Evolutionary conservation across 37 sponge, comb jelly and placozoan genomes (phyloP).

Genomic region (Theonella swinhoei): DNA sequence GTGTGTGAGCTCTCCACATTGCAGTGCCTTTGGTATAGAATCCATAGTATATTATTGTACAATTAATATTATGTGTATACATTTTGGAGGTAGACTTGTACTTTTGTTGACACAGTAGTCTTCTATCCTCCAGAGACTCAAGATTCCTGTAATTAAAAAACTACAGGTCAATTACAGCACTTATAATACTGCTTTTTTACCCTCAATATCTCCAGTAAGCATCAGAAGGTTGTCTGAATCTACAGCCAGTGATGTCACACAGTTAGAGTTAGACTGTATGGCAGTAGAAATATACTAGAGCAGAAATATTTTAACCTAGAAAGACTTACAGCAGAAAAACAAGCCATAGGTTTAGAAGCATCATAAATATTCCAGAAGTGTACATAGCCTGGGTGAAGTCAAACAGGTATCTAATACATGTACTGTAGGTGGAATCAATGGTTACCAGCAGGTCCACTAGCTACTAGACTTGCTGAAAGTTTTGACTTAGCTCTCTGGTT

Average conservation of each 20-base stretch:
- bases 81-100: constrained; percentile 13
- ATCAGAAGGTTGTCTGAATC: constrained; percentile 25
- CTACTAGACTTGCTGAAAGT: constrained; percentile 64
- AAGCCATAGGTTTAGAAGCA: constrained; percentile 35
- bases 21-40: constrained; percentile 14
- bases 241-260: constrained; percentile 41
- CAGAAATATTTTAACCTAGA: not conserved
- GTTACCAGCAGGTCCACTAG: constrained; percentile 77
- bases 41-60: not conserved
- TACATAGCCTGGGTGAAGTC: constrained; percentile 58
- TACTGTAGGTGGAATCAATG: not conserved
- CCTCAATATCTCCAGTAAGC: constrained; percentile 52
- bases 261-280: constrained; percentile 5
- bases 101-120: constrained; percentile 27
- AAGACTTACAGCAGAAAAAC: constrained; percentile 62
- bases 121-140: constrained; percentile 41
- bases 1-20: constrained; percentile 58
- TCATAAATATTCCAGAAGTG: constrained; percentile 89
- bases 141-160: not conserved
- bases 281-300: not conserved
- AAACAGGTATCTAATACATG: not conserved
- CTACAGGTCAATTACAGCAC: not conserved
- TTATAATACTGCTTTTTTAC: constrained; percentile 12
- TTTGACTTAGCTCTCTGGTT: constrained; percentile 37
- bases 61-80: constrained; percentile 10